A percentile compares a stretch with the other conserved stretches of the same genome.
These are phyloP conservation scores for Epinotia bilunana DNA, from an alignment of 2,888 invertebrate species.

Conservation along the genomic window DNA sequence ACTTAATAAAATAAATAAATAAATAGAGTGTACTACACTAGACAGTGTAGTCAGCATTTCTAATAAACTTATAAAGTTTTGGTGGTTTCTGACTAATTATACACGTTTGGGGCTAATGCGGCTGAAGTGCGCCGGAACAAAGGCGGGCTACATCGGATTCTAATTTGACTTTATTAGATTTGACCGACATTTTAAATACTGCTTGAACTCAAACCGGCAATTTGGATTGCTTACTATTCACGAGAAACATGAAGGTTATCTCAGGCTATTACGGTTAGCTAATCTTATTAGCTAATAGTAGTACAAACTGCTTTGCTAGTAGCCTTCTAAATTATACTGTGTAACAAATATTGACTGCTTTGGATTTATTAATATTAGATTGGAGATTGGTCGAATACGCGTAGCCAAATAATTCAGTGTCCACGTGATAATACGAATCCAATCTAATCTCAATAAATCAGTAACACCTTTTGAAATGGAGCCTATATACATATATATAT, in stretches of 20 bases:
- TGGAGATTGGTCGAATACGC: not conserved
- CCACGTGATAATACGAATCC: not conserved
- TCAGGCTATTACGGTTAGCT: slow-evolving; percentile 1
- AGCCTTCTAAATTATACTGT: not conserved
- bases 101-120: slow-evolving; percentile 64
- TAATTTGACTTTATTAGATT: slow-evolving; percentile 79
- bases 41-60: slow-evolving; percentile 47
- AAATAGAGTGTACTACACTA: not conserved
- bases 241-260: slow-evolving; percentile 7
- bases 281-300: slow-evolving; percentile 9
- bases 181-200: slow-evolving; percentile 77
- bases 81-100: slow-evolving; percentile 63
- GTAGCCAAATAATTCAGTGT: not conserved
- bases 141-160: slow-evolving; percentile 68
- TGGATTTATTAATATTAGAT: too few relatives aligned
- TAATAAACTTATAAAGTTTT: slow-evolving; percentile 62
- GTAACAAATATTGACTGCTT: not conserved
- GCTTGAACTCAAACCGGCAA: slow-evolving; percentile 67
- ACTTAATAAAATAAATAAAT: not conserved
- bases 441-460: slow-evolving; percentile 1
- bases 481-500: too few relatives aligned
- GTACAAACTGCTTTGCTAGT: not conserved
- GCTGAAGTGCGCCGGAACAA: slow-evolving; percentile 58
- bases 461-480: not conserved
- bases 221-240: slow-evolving; percentile 68